phyloP scores from a whole-genome alignment of 2,113 vertebrate genomes.

The Lepus americanus region DNA sequence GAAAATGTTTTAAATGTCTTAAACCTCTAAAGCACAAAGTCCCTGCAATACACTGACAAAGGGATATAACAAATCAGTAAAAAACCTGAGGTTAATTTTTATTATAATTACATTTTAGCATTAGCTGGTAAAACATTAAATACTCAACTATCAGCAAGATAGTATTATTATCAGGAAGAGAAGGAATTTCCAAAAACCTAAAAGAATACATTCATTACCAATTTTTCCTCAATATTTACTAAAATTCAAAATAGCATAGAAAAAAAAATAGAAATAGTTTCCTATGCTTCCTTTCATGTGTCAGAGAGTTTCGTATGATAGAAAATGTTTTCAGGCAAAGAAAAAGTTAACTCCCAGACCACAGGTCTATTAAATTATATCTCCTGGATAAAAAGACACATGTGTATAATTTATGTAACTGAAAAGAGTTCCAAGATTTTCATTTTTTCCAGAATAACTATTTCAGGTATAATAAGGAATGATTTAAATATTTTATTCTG shows the following conservation, averaged over 20 bases:
- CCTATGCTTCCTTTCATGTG: background rate
- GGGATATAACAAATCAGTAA: background rate
- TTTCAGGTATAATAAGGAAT: conserved; percentile 30
- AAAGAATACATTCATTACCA: conserved; percentile 7
- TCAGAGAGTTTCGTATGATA: background rate
- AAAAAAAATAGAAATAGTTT: conserved; percentile 3
- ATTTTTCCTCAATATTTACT: conserved; percentile 31
- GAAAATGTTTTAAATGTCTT: conserved; percentile 48
- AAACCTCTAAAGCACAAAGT: conserved; percentile 16
- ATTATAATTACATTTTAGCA: conserved; percentile 51
- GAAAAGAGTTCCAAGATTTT: conserved; percentile 46
- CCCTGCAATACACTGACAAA: conserved; percentile 2
- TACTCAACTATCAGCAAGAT: conserved; percentile 36
- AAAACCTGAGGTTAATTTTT: conserved; percentile 57
- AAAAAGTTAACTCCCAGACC: conserved; percentile 2
- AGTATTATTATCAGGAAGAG: background rate
- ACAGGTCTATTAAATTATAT: conserved; percentile 6
- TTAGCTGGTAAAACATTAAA: conserved; percentile 36
- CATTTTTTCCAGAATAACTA: conserved; percentile 54
- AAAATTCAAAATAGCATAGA: conserved; percentile 51
- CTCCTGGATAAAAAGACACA: conserved; percentile 13
- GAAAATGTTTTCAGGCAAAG: conserved; percentile 29
- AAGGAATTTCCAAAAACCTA: conserved; percentile 30
- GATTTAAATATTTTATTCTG: conserved; percentile 50
- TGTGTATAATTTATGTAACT: background rate